Evolutionary conservation across 1,140 invertebrate species (phyloP).

Genomic region (Octopus bimaculoides): DNA sequence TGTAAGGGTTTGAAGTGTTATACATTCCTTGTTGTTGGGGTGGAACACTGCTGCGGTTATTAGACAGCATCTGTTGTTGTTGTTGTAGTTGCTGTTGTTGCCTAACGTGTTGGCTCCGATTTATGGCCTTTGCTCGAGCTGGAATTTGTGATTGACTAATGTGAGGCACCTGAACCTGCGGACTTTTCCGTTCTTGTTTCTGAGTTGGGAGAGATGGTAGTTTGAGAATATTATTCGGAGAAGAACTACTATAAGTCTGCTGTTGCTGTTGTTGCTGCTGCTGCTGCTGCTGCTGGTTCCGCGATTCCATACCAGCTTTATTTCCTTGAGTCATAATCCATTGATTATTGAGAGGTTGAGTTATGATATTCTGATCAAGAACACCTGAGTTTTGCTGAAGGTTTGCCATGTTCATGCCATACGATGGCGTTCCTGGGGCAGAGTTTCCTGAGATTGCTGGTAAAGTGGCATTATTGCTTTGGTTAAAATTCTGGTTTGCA

Average conservation of each 20-base stretch:
- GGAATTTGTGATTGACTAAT: slow-evolving; percentile 55
- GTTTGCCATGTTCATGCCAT: neutral
- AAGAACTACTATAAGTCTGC: no score
- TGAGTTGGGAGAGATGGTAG: slow-evolving; percentile 27
- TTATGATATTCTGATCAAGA: neutral
- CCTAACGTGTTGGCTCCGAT: slow-evolving; percentile 31
- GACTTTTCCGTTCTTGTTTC: slow-evolving; percentile 45
- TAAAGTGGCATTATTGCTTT: neutral
- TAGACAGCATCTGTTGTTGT: slow-evolving; percentile 22
- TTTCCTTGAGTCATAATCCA: neutral
- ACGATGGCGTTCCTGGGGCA: neutral
- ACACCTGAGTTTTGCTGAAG: neutral
- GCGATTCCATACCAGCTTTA: neutral
- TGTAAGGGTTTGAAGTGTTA: slow-evolving; percentile 26
- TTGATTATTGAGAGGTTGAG: neutral
- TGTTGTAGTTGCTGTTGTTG: slow-evolving; percentile 27
- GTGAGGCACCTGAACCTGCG: slow-evolving; percentile 55
- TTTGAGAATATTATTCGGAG: neutral
- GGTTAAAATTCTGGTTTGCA: slow-evolving; percentile 9
- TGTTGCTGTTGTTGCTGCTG: no score
- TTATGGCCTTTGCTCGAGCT: slow-evolving; percentile 47
- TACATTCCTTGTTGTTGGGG: slow-evolving; percentile 28
- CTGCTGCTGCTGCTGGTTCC: neutral
- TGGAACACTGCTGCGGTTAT: slow-evolving; percentile 20
- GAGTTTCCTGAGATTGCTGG: neutral